Percentiles rank a stretch among this genome's conserved stretches.
These are phyloP conservation scores for Cheiracanthium punctorium DNA, from an alignment of 2,888 invertebrate species.

Conservation along the genomic window DNA sequence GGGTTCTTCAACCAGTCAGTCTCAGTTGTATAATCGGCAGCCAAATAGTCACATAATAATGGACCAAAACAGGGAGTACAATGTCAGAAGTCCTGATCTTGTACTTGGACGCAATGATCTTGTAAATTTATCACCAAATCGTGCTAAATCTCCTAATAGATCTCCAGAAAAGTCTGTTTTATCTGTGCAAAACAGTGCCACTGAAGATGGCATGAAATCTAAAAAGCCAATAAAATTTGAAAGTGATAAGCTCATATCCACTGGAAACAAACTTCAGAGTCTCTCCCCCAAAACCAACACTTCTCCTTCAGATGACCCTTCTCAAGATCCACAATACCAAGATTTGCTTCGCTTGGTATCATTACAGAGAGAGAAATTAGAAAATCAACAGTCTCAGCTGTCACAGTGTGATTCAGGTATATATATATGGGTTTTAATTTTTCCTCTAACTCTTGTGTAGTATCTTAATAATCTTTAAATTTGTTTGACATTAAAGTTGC, in stretches of 20 bases:
- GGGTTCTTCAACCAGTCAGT: constrained; percentile 43
- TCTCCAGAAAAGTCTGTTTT: constrained; percentile 46
- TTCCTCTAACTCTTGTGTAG: no score
- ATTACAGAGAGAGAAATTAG: constrained; percentile 92
- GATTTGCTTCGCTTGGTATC: constrained; percentile 92
- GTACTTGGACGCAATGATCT: constrained; percentile 2
- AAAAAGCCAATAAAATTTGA: constrained; percentile 46
- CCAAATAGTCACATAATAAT: constrained; percentile 42
- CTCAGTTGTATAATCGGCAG: constrained; percentile 44
- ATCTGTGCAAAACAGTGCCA: constrained; percentile 15
- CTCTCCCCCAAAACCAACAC: constrained; percentile 18
- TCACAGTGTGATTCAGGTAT: constrained; percentile 80
- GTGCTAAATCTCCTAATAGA: constrained; percentile 61
- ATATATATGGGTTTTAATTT: no score
- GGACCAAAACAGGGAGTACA: constrained; percentile 45
- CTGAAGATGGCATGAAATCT: constrained; percentile 37
- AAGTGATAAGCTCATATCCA: constrained; percentile 36
- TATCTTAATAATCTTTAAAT: no score
- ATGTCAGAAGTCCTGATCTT: constrained; percentile 37
- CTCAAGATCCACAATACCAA: constrained; percentile 83
- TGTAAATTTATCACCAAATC: constrained; percentile 22
- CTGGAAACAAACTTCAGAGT: constrained; percentile 36
- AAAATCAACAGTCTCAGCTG: constrained; percentile 91
- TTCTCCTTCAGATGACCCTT: constrained; percentile 41
- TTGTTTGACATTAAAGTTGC: no score